Percentiles rank a stretch among this genome's conserved stretches.
Conservation (phyloP, 2,797 vertebrate species). For the Etheostoma perlongum region DNA sequence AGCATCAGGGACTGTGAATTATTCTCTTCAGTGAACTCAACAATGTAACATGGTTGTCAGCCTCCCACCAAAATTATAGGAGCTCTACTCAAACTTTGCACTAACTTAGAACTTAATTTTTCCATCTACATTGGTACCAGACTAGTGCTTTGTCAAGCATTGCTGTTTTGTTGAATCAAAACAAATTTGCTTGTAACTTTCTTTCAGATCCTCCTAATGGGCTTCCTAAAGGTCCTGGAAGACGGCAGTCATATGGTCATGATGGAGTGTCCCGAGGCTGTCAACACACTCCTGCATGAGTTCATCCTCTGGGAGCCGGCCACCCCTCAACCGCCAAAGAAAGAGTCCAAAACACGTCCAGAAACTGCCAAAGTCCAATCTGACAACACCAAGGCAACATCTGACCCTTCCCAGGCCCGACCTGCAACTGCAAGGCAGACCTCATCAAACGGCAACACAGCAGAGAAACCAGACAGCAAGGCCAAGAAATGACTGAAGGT, state of each 20-base stretch:
- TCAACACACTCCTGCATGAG: slow-evolving; percentile 97
- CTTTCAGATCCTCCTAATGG: slow-evolving; percentile 92
- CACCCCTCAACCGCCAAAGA: slow-evolving; percentile 63
- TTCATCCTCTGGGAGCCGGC: slow-evolving; percentile 96
- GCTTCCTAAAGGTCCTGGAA: slow-evolving; percentile 95
- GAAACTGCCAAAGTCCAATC: slow-evolving; percentile 70
- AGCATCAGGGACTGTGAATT: neutral
- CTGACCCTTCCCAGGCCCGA: slow-evolving; percentile 51
- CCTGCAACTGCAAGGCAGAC: slow-evolving; percentile 64
- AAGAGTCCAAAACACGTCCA: slow-evolving; percentile 75
- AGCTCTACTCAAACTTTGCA: too few species aligned
- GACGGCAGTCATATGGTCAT: slow-evolving; percentile 99
- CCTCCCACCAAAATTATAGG: too few species aligned
- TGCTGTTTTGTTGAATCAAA: neutral
- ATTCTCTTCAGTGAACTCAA: neutral
- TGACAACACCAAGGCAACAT: slow-evolving; percentile 35
- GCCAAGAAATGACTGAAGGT: slow-evolving; percentile 46
- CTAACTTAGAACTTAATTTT: too few species aligned
- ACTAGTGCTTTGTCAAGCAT: neutral
- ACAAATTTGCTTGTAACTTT: neutral
- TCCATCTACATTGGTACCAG: neutral
- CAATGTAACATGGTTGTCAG: rapidly evolving
- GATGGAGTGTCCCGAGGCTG: slow-evolving; percentile 95
- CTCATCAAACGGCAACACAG: slow-evolving; percentile 23
- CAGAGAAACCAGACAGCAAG: slow-evolving; percentile 34